Conservation (phyloP, 2,888 invertebrate species). For the Ceriagrion tenellum region DNA sequence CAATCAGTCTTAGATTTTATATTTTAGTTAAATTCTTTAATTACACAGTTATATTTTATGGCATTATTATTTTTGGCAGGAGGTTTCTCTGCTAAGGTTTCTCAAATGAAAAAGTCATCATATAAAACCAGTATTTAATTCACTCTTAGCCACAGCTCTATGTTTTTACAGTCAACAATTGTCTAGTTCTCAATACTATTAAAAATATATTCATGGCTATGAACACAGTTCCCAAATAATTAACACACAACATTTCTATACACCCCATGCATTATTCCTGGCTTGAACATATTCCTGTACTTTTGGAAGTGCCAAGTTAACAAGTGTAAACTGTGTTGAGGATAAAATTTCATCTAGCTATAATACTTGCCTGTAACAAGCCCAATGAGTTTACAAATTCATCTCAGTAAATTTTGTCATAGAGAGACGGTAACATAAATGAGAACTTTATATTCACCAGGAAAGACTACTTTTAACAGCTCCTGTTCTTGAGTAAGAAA, state of each 20-base stretch:
- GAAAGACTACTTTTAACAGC: background rate
- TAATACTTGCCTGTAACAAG: background rate
- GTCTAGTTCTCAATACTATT: background rate
- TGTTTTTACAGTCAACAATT: slow-evolving; percentile 17
- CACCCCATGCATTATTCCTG: background rate
- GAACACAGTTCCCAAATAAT: slow-evolving; percentile 7
- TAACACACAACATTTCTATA: background rate
- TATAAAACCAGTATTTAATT: slow-evolving; percentile 46
- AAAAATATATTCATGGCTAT: slow-evolving; percentile 47
- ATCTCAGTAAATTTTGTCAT: background rate
- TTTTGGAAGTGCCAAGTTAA: background rate
- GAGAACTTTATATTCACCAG: background rate
- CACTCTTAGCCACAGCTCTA: slow-evolving; percentile 28
- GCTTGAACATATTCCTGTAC: background rate
- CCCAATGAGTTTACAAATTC: background rate
- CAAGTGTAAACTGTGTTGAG: background rate
- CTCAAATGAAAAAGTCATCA: slow-evolving; percentile 16
- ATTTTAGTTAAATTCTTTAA: slow-evolving; percentile 24
- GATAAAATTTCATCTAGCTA: background rate
- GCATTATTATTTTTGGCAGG: slow-evolving; percentile 24
- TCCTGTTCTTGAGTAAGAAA: background rate
- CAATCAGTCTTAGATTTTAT: background rate
- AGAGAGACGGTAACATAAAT: background rate
- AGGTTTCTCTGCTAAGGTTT: slow-evolving; percentile 14
- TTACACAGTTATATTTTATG: background rate